Conservation (phyloP, 2,113 vertebrate genomes). For the Neofelis nebulosa region DNA sequence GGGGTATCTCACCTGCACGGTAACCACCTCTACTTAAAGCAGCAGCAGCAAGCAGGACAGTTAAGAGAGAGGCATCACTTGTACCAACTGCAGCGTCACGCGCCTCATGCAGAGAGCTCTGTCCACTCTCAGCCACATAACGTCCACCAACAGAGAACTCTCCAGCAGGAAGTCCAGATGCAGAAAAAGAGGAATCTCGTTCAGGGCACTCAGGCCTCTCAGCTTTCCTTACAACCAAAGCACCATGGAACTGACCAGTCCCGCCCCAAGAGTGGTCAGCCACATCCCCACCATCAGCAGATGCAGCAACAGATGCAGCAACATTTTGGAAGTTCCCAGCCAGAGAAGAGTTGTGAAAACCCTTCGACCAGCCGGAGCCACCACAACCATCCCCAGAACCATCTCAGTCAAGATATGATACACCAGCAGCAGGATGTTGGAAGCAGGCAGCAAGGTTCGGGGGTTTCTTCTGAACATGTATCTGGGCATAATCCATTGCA, state of each 20-base stretch:
- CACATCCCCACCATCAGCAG: conserved; percentile 88
- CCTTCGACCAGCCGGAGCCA: conserved; percentile 90
- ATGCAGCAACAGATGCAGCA: conserved; percentile 91
- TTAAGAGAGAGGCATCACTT: conserved; percentile 91
- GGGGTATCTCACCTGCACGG: conserved; percentile 89
- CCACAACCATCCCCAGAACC: conserved; percentile 86
- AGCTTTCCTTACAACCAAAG: conserved; percentile 93
- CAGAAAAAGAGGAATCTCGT: conserved; percentile 95
- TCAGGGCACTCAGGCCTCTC: conserved; percentile 88
- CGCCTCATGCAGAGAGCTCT: conserved; percentile 89
- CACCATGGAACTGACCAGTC: conserved; percentile 90
- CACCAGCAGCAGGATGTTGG: conserved; percentile 89
- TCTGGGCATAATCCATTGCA: conserved; percentile 91
- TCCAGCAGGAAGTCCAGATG: conserved; percentile 94
- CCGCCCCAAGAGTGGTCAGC: conserved; percentile 84
- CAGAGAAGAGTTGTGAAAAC: conserved; percentile 96
- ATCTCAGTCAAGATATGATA: conserved; percentile 88
- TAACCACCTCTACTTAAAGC: conserved; percentile 93
- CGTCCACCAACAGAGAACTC: conserved; percentile 92
- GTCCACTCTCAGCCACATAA: conserved; percentile 87
- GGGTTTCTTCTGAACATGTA: conserved; percentile 83
- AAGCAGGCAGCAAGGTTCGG: conserved; percentile 86
- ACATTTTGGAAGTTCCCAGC: conserved; percentile 91
- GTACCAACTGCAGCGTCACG: conserved; percentile 94
- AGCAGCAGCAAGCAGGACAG: conserved; percentile 87